phyloP scores from a whole-genome alignment of 2,113 vertebrate genomes.

The Pimephales promelas region DNA sequence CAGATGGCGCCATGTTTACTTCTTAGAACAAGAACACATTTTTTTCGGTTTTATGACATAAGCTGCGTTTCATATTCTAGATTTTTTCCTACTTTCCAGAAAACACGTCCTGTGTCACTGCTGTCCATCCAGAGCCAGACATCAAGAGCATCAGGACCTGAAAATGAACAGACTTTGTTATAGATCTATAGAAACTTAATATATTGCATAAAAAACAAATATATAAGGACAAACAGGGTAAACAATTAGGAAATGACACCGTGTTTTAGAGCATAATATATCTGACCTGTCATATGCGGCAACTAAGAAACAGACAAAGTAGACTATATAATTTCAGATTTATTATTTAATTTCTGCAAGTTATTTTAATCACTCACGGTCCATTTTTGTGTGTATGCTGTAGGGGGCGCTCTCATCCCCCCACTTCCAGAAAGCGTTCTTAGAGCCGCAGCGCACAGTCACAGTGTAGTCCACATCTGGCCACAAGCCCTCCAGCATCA shows the following conservation, averaged over 20 bases:
- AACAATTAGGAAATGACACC: too few species aligned
- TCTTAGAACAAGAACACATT: background rate
- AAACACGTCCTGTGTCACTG: slow-evolving; percentile 62
- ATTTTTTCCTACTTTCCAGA: slow-evolving; percentile 73
- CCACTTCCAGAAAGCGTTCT: slow-evolving; percentile 75
- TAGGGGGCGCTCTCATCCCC: slow-evolving; percentile 67
- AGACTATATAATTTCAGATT: background rate
- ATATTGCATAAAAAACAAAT: background rate
- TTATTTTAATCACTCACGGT: slow-evolving; percentile 62
- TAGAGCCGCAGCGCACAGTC: slow-evolving; percentile 68
- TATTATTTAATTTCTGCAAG: background rate
- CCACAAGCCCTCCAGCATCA: slow-evolving; percentile 58
- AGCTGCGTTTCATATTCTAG: background rate
- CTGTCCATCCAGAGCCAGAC: slow-evolving; percentile 71
- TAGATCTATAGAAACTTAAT: background rate
- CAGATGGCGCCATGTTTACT: background rate
- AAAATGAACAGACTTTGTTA: background rate
- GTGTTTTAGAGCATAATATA: background rate
- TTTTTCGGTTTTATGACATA: background rate
- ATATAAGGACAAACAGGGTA: background rate
- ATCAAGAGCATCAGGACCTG: slow-evolving; percentile 72
- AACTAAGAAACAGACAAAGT: background rate
- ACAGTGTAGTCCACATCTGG: slow-evolving; percentile 65
- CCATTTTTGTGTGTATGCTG: slow-evolving; percentile 65
- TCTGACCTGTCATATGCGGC: background rate